Evolutionary conservation across 2,797 vertebrate species (phyloP).

Genomic region (Harpagifer antarcticus): DNA sequence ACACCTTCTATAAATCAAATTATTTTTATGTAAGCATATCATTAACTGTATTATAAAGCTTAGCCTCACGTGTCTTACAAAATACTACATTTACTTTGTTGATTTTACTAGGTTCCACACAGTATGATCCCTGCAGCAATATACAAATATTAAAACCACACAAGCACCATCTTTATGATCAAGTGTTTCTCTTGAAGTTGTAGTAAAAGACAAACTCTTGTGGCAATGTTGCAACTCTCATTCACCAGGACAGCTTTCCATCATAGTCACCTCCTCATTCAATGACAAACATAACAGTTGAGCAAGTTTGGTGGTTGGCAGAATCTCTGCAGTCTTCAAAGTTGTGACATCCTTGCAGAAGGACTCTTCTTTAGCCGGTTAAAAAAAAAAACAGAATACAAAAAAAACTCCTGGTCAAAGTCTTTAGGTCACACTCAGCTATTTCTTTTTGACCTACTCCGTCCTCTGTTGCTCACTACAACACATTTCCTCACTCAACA

Average conservation of each 20-base stretch:
- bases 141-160: conserved; percentile 43
- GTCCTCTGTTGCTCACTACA: conserved; percentile 61
- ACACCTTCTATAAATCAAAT: conserved; percentile 7
- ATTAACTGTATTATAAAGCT: conserved; percentile 1
- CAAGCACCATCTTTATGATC: conserved; percentile 20
- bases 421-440: conserved; percentile 52
- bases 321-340: conserved; percentile 53
- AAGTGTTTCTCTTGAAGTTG: conserved; percentile 26
- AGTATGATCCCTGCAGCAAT: conserved; percentile 26
- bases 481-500: conserved; percentile 70
- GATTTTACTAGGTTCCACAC: conserved; percentile 46
- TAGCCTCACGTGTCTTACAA: conserved; percentile 10
- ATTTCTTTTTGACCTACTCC: conserved; percentile 61
- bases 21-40: not conserved
- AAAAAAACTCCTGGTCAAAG: conserved; percentile 29
- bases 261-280: conserved; percentile 68
- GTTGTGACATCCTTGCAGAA: conserved; percentile 25
- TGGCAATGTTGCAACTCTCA: conserved; percentile 25
- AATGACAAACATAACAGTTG: conserved; percentile 44
- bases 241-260: conserved; percentile 41
- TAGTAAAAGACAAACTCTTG: conserved; percentile 34
- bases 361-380: conserved; percentile 24
- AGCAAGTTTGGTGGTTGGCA: conserved; percentile 19
- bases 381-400: not conserved
- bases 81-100: conserved; percentile 34